Evolutionary conservation across 2,888 invertebrate genomes (phyloP).

Genomic region (Mayetiola destructor): DNA sequence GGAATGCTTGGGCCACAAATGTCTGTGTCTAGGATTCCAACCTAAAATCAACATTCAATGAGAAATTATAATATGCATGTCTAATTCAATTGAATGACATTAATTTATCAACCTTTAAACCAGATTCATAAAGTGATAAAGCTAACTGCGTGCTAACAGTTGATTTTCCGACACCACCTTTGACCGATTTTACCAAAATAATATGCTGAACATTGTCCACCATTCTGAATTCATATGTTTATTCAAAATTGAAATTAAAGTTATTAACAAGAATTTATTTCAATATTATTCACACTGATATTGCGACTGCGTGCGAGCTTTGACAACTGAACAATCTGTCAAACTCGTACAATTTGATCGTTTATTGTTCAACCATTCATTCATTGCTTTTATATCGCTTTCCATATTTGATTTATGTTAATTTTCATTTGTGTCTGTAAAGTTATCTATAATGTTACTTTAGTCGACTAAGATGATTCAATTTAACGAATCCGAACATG

Average conservation of each 20-base stretch:
- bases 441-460: too few relatives aligned
- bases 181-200: slow-evolving; percentile 89
- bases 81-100: neutral
- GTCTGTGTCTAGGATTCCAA: slow-evolving; percentile 85
- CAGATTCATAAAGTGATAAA: slow-evolving; percentile 61
- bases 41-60: slow-evolving; percentile 40
- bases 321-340: too few relatives aligned
- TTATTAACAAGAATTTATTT: neutral
- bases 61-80: neutral
- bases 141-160: slow-evolving; percentile 90
- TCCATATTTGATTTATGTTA: too few relatives aligned
- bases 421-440: too few relatives aligned
- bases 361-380: too few relatives aligned
- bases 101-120: slow-evolving; percentile 50
- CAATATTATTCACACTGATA: neutral
- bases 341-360: too few relatives aligned
- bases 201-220: slow-evolving; percentile 68
- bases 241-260: neutral
- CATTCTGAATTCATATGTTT: slow-evolving; percentile 40
- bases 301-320: too few relatives aligned
- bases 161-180: slow-evolving; percentile 98
- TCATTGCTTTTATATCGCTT: too few relatives aligned
- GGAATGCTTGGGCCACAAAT: slow-evolving; percentile 93
- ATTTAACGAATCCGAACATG: too few relatives aligned
- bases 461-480: too few relatives aligned